Base-by-base conservation (phyloP, 2,797 vertebrate species). In the Lacerta bilineata region DNA sequence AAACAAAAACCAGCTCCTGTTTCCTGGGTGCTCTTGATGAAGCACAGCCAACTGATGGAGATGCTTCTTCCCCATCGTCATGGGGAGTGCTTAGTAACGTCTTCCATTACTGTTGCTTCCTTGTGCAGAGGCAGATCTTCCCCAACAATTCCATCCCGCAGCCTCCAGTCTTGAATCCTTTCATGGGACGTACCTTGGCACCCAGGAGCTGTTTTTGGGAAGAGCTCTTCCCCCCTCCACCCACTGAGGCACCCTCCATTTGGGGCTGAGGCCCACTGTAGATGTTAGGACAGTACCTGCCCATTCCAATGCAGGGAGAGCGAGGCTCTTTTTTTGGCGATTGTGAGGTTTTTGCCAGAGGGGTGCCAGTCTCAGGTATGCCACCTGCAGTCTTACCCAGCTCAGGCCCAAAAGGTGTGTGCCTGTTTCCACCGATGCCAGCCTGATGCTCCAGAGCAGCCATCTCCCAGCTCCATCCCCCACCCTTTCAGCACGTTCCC, bases 71-170 rank as follows among this genome's bases (percentile, higher is more conserved):
- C 46, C 50, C 39, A 61, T 39, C 3, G 15, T 79, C 59, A 13
- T 74, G 59, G 41, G 39, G 50, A 41, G 9, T 23, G 11, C 41
- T 55, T 39, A 33, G 68, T 75, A 41, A 39, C 6, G 59, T 85
- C 88, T 89, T 81, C 83, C 83, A 89, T 87, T 43, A 41, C 27
- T 43, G 68, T 61, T 61, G 43, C 69, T 61, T 80, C 15, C 69
- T 85, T 23, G 43, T 74, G 76, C n/a, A 46, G 36, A 46, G 68
- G 76, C 59, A 29, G 36, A 36, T 39, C 69, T 17, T 29, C 43
- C 77, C 68, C 59, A 46, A 23, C 72, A 55, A 50, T 36, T 79
- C 23, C 39, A 29, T 46, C 66, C 23, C 64, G 25, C 68, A 75
- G 33, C 59, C 39, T 68, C 43, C 3, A 11, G 41, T 29, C 39